These are phyloP conservation scores for Ahaetulla prasina DNA, from an alignment of 2,113 vertebrate species.

Conservation along the genomic window DNA sequence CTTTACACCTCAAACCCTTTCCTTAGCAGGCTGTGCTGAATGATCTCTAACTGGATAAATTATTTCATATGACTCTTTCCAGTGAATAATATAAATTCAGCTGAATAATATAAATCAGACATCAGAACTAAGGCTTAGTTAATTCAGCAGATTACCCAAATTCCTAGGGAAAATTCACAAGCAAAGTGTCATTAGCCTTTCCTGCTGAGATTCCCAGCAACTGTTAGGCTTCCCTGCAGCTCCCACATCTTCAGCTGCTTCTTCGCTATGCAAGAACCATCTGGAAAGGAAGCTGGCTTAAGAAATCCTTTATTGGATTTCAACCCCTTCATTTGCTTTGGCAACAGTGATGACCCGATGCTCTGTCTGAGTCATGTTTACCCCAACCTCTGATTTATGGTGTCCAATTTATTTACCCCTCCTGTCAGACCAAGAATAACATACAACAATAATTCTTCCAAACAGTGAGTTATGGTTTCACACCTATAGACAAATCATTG, in stretches of 20 bases:
- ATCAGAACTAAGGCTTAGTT: background rate
- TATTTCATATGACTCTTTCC: background rate
- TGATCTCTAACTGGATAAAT: constrained; percentile 12
- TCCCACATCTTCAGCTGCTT: background rate
- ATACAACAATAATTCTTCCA: background rate
- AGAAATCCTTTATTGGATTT: background rate
- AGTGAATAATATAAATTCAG: background rate
- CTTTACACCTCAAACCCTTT: background rate
- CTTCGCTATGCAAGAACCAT: background rate
- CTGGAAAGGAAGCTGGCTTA: background rate
- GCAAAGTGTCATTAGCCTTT: background rate
- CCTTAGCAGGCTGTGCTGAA: background rate
- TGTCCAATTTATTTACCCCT: background rate
- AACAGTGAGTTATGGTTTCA: background rate
- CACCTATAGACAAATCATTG: background rate
- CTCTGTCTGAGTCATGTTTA: background rate
- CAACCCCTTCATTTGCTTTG: background rate
- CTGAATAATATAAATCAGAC: background rate
- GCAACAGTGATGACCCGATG: background rate
- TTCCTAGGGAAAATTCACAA: background rate
- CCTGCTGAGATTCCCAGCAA: background rate
- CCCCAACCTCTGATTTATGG: background rate
- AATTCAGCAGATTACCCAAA: background rate
- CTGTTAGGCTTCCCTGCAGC: background rate
- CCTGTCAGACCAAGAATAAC: background rate